Evolutionary conservation across 2,113 vertebrate genomes (phyloP).

Genomic region (Numenius arquata): DNA sequence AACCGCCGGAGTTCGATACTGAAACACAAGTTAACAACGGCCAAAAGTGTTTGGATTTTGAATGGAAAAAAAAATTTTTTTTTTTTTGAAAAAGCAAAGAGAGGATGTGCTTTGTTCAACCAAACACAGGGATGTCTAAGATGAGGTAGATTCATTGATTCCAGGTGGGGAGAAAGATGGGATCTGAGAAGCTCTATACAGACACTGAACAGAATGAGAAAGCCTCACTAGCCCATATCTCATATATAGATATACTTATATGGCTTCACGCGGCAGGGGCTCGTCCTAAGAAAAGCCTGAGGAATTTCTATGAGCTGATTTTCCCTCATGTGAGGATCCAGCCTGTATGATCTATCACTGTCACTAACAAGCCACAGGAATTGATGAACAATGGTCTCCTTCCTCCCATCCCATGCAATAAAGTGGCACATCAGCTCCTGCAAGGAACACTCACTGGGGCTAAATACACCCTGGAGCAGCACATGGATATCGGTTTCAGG

Average conservation of each 20-base stretch:
- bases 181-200: too few relatives aligned
- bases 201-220: neutral
- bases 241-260: neutral
- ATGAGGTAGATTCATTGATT: neutral
- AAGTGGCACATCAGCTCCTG: too few relatives aligned
- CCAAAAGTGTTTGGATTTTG: neutral
- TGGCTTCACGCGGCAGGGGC: too few relatives aligned
- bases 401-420: neutral
- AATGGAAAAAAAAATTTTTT: neutral
- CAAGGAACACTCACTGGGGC: neutral
- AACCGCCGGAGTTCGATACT: too few relatives aligned
- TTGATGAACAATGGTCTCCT: neutral
- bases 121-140: neutral
- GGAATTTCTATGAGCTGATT: neutral
- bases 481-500: neutral
- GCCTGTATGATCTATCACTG: too few relatives aligned
- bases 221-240: too few relatives aligned
- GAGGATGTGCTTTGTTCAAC: neutral
- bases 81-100: neutral
- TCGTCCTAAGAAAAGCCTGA: neutral
- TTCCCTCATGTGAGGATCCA: too few relatives aligned
- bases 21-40: too few relatives aligned
- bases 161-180: too few relatives aligned
- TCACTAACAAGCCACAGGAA: neutral
- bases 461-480: neutral